Percentiles rank a stretch among this genome's conserved stretches.
phyloP scores from a whole-genome alignment of 2,797 vertebrate species.

The Semotilus atromaculatus region DNA sequence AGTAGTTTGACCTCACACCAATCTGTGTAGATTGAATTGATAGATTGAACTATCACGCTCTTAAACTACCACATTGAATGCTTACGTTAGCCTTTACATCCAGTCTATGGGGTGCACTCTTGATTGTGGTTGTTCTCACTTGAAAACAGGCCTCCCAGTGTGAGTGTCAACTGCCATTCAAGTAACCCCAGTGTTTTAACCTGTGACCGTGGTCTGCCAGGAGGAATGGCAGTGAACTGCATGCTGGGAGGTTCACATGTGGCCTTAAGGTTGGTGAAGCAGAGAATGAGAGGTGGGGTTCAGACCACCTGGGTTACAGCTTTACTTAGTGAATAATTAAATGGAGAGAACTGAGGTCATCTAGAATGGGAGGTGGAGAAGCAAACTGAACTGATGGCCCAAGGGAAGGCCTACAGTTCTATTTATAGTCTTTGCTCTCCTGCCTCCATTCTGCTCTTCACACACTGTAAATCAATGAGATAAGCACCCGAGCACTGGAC shows the following conservation, averaged over 20 bases:
- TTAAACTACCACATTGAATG: background rate
- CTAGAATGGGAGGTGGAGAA: slow-evolving; percentile 49
- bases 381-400: slow-evolving; percentile 49
- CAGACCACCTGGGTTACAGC: slow-evolving; percentile 50
- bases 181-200: background rate
- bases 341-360: slow-evolving; percentile 64
- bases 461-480: slow-evolving; percentile 50
- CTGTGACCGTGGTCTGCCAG: slow-evolving; percentile 4
- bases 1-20: background rate
- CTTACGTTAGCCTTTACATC: background rate
- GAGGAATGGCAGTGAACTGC: slow-evolving; percentile 9
- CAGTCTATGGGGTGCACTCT: background rate
- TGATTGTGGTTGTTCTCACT: background rate
- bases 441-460: slow-evolving; percentile 19
- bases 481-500: slow-evolving; percentile 43
- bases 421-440: slow-evolving; percentile 65
- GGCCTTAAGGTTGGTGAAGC: slow-evolving; percentile 12
- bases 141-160: background rate
- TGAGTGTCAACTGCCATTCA: background rate
- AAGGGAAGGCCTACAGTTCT: slow-evolving; percentile 58
- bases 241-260: slow-evolving; percentile 9
- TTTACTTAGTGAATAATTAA: slow-evolving; percentile 72
- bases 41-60: background rate
- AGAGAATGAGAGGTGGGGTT: slow-evolving; percentile 15
- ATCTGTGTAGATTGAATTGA: background rate